Percentiles rank a stretch among this genome's conserved stretches.
phyloP scores from a whole-genome alignment of 2,797 vertebrate genomes.

The Argya squamiceps region DNA sequence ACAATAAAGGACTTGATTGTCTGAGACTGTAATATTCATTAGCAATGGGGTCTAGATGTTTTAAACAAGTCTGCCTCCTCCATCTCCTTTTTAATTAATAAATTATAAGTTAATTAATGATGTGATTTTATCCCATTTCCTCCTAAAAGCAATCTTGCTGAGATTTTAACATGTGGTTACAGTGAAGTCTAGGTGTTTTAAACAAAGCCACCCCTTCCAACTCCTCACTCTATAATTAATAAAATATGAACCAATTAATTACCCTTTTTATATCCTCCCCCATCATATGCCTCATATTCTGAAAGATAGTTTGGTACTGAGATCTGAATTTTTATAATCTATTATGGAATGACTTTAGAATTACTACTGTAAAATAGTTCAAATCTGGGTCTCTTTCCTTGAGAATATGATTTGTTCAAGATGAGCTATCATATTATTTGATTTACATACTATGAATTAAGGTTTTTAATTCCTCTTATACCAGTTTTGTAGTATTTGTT shows the following conservation, averaged over 20 bases:
- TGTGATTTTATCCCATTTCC: conserved; percentile 40
- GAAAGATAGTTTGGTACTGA: background rate
- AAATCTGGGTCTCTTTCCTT: background rate
- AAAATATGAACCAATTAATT: background rate
- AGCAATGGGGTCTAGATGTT: background rate
- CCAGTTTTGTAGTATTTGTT: background rate
- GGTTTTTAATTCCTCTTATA: background rate
- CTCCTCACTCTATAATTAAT: background rate
- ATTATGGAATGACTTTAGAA: background rate
- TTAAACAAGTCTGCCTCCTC: background rate
- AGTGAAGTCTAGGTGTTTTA: background rate
- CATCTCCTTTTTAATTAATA: conserved; percentile 17
- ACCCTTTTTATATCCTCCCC: background rate
- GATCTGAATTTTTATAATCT: background rate
- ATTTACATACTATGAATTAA: background rate
- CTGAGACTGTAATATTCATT: background rate
- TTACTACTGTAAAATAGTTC: background rate
- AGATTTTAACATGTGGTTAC: conserved; percentile 12
- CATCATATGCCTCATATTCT: background rate
- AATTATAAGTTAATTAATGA: conserved; percentile 27
- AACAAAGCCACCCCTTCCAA: background rate
- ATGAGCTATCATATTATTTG: background rate
- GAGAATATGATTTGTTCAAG: background rate
- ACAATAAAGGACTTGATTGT: background rate
- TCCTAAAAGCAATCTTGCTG: conserved; percentile 15